Percentiles rank a stretch among this genome's conserved stretches.
Conservation (phyloP, 2,797 vertebrate species). For the Cuculus canorus region DNA sequence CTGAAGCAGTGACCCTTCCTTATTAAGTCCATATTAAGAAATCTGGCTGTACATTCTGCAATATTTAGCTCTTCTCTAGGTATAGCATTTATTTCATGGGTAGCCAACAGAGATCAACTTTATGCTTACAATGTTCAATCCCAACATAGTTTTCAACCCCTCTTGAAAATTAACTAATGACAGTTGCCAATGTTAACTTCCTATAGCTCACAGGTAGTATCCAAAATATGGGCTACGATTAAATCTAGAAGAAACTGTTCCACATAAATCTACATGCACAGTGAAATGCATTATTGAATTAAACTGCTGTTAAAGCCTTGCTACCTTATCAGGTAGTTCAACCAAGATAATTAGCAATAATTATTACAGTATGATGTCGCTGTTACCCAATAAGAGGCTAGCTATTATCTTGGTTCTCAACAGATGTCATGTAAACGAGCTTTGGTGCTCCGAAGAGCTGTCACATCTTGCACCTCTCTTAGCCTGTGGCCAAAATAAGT, state of each 20-base stretch:
- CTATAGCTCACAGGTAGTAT: not conserved
- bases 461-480: not conserved
- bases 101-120: not conserved
- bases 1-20: not conserved
- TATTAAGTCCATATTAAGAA: not conserved
- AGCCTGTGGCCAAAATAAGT: not conserved
- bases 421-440: not conserved
- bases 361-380: not conserved
- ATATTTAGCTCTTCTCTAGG: not conserved
- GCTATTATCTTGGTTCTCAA: not conserved
- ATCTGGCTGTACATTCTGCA: not conserved
- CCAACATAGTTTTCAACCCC: not conserved
- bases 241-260: not conserved
- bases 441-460: not conserved
- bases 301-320: not conserved
- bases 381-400: not conserved
- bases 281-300: not conserved
- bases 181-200: not conserved
- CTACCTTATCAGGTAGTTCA: not conserved
- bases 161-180: not conserved
- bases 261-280: not conserved
- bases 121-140: not conserved
- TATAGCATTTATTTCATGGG: not conserved
- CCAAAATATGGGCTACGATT: not conserved
- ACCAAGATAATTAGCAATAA: not conserved